Conservation (phyloP, 1,140 invertebrate genomes). For the Atta colombica region DNA sequence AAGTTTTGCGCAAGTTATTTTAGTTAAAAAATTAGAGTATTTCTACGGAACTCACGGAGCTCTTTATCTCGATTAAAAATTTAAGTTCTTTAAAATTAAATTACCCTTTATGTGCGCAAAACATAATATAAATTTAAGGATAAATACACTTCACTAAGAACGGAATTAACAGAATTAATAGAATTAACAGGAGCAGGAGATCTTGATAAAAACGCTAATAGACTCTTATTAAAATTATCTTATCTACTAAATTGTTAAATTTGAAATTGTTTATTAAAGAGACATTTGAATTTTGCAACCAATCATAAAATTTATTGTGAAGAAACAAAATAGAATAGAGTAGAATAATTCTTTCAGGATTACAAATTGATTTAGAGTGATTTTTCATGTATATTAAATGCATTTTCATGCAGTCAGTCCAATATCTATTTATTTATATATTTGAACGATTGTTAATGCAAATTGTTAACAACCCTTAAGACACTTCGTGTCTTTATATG, state of each 20-base stretch:
- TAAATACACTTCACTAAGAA: background rate
- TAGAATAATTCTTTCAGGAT: background rate
- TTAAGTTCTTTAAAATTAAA: slow-evolving; percentile 6
- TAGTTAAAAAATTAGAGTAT: slow-evolving; percentile 33
- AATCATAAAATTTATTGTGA: background rate
- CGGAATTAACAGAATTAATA: background rate
- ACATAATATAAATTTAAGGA: slow-evolving; percentile 21
- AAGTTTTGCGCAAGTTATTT: background rate
- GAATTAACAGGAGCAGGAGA: too few relatives aligned
- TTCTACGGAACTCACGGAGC: background rate
- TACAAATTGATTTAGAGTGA: background rate
- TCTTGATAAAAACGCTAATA: background rate
- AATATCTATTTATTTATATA: slow-evolving; percentile 9
- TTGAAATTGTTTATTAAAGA: slow-evolving; percentile 11
- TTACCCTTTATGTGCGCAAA: background rate
- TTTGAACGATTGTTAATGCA: background rate
- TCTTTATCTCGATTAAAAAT: slow-evolving; percentile 47
- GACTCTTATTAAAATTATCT: background rate
- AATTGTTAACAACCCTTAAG: slow-evolving; percentile 15
- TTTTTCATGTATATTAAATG: slow-evolving; percentile 25
- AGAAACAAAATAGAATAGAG: background rate
- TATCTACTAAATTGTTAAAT: background rate
- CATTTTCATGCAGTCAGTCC: background rate
- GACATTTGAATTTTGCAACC: background rate
- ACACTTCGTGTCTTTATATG: slow-evolving; percentile 25